Conservation (phyloP, 2,888 invertebrate species). For the Sinodicranocentrus sp. region DNA sequence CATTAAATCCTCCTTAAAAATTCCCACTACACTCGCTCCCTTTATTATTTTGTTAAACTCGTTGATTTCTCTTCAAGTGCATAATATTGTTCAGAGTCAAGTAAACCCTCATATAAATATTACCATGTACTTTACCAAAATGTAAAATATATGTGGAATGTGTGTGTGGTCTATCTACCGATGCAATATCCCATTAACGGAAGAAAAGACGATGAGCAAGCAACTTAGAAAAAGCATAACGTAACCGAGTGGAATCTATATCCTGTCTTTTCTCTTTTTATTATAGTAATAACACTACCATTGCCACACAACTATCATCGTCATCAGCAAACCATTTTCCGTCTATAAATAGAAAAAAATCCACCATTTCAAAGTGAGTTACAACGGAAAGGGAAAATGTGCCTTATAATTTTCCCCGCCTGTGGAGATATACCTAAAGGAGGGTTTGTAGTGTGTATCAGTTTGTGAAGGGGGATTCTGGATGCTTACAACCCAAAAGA, state of each 20-base stretch:
- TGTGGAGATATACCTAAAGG: too few species aligned
- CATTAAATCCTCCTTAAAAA: slow-evolving; percentile 50
- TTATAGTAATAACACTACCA: slow-evolving; percentile 23
- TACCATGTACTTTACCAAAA: too few species aligned
- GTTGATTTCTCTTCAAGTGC: slow-evolving; percentile 34
- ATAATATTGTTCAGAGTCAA: not conserved
- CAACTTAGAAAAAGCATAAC: not conserved
- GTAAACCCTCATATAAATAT: too few species aligned
- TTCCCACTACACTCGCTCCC: slow-evolving; percentile 6
- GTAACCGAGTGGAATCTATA: not conserved
- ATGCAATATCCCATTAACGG: not conserved
- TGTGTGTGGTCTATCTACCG: too few species aligned
- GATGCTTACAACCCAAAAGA: too few species aligned
- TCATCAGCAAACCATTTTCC: slow-evolving; percentile 47
- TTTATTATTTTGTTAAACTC: slow-evolving; percentile 48
- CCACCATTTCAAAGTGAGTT: too few species aligned
- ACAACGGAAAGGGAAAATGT: too few species aligned
- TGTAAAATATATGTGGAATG: too few species aligned
- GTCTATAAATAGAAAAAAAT: too few species aligned
- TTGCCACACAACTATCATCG: slow-evolving; percentile 5
- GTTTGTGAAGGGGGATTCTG: too few species aligned
- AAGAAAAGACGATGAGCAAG: not conserved
- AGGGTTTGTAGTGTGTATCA: too few species aligned
- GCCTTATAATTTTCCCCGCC: too few species aligned
- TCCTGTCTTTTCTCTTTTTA: slow-evolving; percentile 18